These are phyloP conservation scores for Megaleporinus macrocephalus DNA, from an alignment of 2,113 vertebrate genomes.

Conservation along the genomic window DNA sequence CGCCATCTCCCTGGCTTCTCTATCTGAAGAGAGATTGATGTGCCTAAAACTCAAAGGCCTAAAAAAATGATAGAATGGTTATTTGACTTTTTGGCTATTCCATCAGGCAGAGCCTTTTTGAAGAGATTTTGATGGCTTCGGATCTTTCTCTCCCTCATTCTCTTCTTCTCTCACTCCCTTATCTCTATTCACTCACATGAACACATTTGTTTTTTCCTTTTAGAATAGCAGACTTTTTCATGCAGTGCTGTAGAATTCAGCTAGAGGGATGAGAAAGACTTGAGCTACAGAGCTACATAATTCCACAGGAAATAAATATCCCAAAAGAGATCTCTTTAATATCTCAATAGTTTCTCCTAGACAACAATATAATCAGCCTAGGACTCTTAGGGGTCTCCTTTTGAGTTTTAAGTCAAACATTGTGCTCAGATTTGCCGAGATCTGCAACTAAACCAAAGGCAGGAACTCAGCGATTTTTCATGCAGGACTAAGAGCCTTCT, in stretches of 20 bases:
- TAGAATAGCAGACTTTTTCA: not conserved
- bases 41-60: conserved; percentile 50
- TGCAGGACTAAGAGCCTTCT: no score
- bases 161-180: conserved; percentile 31
- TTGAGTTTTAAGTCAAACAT: no score
- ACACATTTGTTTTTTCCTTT: not conserved
- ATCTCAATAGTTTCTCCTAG: no score
- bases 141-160: conserved; percentile 28
- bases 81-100: conserved; percentile 56
- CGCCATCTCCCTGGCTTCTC: not conserved
- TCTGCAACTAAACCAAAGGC: no score
- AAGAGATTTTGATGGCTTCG: conserved; percentile 42
- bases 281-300: not conserved
- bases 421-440: no score
- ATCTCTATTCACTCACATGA: not conserved
- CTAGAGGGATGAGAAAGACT: not conserved
- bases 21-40: conserved; percentile 49
- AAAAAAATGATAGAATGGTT: conserved; percentile 60
- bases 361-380: no score
- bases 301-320: no score
- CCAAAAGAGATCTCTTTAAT: no score
- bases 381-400: no score
- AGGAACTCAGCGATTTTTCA: no score
- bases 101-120: conserved; percentile 12
- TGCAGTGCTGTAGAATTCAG: not conserved